Evolutionary conservation across 2,888 invertebrate genomes (phyloP), one percentile per base, ranked within the genome.

Genomic region (Cheilosia scutellata): DNA sequence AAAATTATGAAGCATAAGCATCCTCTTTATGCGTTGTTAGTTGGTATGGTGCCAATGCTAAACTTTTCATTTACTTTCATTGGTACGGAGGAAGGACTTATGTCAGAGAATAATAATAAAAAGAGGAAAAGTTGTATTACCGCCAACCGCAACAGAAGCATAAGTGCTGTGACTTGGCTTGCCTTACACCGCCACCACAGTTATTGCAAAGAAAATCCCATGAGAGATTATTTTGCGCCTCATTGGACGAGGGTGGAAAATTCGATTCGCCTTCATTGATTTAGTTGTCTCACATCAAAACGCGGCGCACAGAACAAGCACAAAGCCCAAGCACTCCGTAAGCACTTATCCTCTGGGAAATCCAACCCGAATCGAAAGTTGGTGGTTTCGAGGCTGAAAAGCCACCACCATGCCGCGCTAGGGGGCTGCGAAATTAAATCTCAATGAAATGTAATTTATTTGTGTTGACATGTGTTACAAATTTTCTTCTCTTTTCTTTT

Each of bases 391-490:
- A 82, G 82, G 87, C 77, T 82, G 70, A 63, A 82, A 86, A 86
- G 82, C 80, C 77, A 80, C 75, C 84, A 42, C 66, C 79, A 75
- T 65, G 44, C 55, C 79, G n/a, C 51, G 13, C 47, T 37, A 71
- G 77, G 70, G 68, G 79, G 78, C 70, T 71, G 77, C 75, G 66
- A 87, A 87, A 87, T 84, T 88, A 88, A 87, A 88, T 88, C 87
- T 76, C 88, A 88, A 88, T 88, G 87, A 88, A 88, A 88, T 87
- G 88, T 88, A 89, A 89, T 89, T 88, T 87, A 88, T 89, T 88
- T 89, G 88, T 88, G 87, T 88, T 89, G 88, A 89, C 88, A 89
- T 89, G 88, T 89, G 88, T 89, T 89, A 88, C 88, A 88, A 88
- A 89, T 89, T 88, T 88, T 82, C 70, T 42, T 80, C 72, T 53